Base-by-base conservation (phyloP, 37 sponge, comb jelly and placozoan genomes). In the Petrosia ficiformis region DNA sequence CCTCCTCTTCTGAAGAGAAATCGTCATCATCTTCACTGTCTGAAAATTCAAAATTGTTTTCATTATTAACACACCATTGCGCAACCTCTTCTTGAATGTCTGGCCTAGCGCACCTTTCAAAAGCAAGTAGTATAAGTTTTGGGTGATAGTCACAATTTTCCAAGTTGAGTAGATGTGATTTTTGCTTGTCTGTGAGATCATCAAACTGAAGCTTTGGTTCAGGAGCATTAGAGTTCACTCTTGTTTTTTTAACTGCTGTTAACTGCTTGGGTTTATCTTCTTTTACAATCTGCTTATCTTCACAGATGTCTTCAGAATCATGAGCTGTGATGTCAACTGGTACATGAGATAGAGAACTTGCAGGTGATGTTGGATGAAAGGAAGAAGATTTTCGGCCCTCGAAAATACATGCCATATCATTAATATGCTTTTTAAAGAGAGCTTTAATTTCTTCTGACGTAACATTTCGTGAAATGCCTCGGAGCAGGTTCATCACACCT, bases 401-500 rank as follows among this genome's bases (percentile, higher is more conserved):
- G n/a, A n/a, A n/a, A n/a, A n/a, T n/a, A n/a, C n/a, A n/a, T n/a
- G n/a, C n/a, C n/a, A n/a, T n/a, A n/a, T n/a, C n/a, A n/a, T n/a
- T n/a, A n/a, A n/a, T n/a, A n/a, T n/a, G n/a, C n/a, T n/a, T n/a
- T n/a, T n/a, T n/a, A n/a, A n/a, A n/a, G n/a, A n/a, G 57, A n/a
- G 43, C 38, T 4, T 41, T 1, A 2, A 37, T 44, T 33, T 43
- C 67, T 52, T 48, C 8, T 2, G 21, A 22, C 2, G 83, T 69
- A 35, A 82, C 32, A 31, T 67, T 63, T 68, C 21, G 19, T 2
- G 76, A 82, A 39, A 82, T 67, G 42, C 76, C 69, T 61, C 75
- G 44, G 19, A 82, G 60, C 24, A 82, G 61, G 2, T 60, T 36
- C 38, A 82, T 0, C 8, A 56, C 72, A 4, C 72, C 39, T 29